Base-by-base conservation (phyloP, 2,888 invertebrate genomes). In the Nematopogon swammerdamellus region DNA sequence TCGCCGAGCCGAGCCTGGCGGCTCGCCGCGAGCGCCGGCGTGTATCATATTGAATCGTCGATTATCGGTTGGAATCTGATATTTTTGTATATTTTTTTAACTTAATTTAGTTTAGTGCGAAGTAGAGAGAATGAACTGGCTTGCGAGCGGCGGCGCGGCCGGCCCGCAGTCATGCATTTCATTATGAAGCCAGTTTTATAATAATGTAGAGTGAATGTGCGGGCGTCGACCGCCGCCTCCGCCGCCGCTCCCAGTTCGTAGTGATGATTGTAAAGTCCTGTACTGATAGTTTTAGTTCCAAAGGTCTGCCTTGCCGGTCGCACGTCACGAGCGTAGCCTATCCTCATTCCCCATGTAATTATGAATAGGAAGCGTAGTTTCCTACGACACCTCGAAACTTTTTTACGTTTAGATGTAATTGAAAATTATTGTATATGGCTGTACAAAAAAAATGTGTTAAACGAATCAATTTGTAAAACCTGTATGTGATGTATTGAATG, bases 391-490 rank as follows among this genome's bases (percentile, higher is more conserved):
- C 74, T 76, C 77, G 75, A 68, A 75, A 36, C 36, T 76, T 76
- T 77, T 77, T 75, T 76, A 76, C 75, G 75, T 75, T 72, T 77
- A 77, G 77, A 73, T 77, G 72, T 79, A 77, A 76, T 75, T 77
- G 74, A 79, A 77, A 77, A 77, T 77, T 76, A 76, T 79, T 80
- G 80, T 80, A 80, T 77, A 80, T 80, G 79, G 74, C 76, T 80
- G 80, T 80, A 80, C 80, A 80, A 80, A 79, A 77, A 72, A 36
- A 36, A 14, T 36, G 36, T 65, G 69, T 72, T 72, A 73, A 36
- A 76, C 70, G 71, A 75, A 71, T 73, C 70, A 71, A 74, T 70
- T 72, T 75, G 72, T 75, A 75, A 76, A 75, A 75, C 75, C 71
- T 68, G 73, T 72, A 75, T 72, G 73, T 74, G 79, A 77, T 76